These are phyloP conservation scores for Trachops cirrhosus DNA, from an alignment of 2,797 vertebrate genomes.

Conservation along the genomic window DNA sequence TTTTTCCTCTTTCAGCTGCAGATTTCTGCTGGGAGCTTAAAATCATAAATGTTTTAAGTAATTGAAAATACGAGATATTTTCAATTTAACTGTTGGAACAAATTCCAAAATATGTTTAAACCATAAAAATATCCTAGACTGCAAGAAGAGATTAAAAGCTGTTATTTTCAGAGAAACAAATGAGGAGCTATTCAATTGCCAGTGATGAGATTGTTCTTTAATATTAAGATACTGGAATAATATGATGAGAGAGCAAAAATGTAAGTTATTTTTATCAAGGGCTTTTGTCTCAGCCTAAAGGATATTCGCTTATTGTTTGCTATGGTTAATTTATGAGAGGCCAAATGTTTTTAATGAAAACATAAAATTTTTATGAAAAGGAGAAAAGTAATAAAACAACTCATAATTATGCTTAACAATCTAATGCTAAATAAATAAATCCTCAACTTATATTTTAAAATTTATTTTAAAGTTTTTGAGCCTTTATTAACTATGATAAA, in stretches of 20 bases:
- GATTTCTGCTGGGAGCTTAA: constrained; percentile 51
- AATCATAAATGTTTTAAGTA: constrained; percentile 68
- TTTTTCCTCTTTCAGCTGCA: neutral
- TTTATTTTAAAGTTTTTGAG: neutral
- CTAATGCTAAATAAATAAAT: constrained; percentile 4
- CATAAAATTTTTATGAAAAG: constrained; percentile 12
- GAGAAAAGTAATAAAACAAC: constrained; percentile 18
- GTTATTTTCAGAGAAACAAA: constrained; percentile 52
- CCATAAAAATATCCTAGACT: constrained; percentile 32
- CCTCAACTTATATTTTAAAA: constrained; percentile 6
- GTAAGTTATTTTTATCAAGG: constrained; percentile 42
- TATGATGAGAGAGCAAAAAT: constrained; percentile 25
- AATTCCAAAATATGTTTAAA: constrained; percentile 63
- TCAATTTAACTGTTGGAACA: constrained; percentile 51
- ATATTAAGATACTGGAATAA: constrained; percentile 11
- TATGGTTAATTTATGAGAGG: constrained; percentile 46
- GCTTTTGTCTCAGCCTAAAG: constrained; percentile 20
- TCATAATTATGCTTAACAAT: constrained; percentile 18
- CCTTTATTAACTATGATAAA: neutral
- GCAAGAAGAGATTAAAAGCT: constrained; percentile 49
- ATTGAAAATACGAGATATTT: constrained; percentile 65
- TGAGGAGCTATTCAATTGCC: constrained; percentile 16
- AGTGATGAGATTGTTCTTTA: constrained; percentile 35
- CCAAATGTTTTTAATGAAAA: constrained; percentile 47
- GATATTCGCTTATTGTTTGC: constrained; percentile 40